Conservation (phyloP, 2,888 invertebrate genomes). For the Drosophila seclusa region DNA sequence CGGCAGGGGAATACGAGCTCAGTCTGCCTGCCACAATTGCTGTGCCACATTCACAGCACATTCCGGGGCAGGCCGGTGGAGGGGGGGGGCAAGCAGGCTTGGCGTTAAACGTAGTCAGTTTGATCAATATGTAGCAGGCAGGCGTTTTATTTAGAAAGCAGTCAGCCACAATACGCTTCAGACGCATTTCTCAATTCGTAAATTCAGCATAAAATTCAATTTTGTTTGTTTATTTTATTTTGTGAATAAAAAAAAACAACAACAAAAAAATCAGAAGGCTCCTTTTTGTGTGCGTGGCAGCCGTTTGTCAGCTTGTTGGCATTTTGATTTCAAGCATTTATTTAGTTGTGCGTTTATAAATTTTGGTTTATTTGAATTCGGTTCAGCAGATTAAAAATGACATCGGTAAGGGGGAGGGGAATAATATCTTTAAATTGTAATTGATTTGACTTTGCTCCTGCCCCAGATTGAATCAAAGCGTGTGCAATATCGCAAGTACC, state of each 20-base stretch:
- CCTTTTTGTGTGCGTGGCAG: slow-evolving; percentile 12
- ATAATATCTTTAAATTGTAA: too few relatives aligned
- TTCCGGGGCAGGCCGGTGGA: neutral
- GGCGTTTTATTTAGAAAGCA: slow-evolving; percentile 59
- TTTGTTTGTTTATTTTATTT: slow-evolving; percentile 20
- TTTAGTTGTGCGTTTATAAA: slow-evolving; percentile 49
- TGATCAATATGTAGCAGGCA: slow-evolving; percentile 69
- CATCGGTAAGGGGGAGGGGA: slow-evolving; percentile 73
- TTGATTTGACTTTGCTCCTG: neutral
- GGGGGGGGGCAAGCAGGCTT: slow-evolving; percentile 32
- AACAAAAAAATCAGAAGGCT: slow-evolving; percentile 41
- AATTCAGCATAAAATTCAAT: slow-evolving; percentile 58
- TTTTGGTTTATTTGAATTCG: slow-evolving; percentile 41
- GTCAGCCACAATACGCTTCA: slow-evolving; percentile 71
- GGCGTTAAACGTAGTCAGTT: slow-evolving; percentile 56
- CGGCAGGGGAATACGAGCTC: slow-evolving; percentile 5
- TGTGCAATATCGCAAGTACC: slow-evolving; percentile 84
- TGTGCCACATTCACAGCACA: slow-evolving; percentile 53
- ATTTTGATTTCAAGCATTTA: slow-evolving; percentile 20
- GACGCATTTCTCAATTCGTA: slow-evolving; percentile 67
- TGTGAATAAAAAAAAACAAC: slow-evolving; percentile 22
- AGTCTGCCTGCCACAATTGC: slow-evolving; percentile 47
- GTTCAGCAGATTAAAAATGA: slow-evolving; percentile 65
- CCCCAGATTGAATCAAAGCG: slow-evolving; percentile 84
- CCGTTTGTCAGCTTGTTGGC: slow-evolving; percentile 27